Conservation (phyloP, 2,888 invertebrate species). For the Lasioglossum malachurum region DNA sequence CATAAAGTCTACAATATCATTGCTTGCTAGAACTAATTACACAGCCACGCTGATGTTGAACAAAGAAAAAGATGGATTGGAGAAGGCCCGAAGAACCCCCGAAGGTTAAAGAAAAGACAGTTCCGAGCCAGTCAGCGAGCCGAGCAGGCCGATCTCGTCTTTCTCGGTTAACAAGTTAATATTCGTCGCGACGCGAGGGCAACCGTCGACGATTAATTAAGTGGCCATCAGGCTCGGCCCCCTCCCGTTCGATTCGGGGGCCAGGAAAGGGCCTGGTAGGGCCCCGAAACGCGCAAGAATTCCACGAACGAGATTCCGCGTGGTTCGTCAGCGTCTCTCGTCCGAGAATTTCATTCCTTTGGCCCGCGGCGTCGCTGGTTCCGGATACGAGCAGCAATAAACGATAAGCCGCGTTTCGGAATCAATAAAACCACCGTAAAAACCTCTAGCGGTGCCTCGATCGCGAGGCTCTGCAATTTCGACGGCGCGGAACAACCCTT, state of each 20-base stretch:
- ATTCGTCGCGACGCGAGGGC: constrained; percentile 9
- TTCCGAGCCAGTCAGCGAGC: background rate
- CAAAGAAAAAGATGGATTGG: background rate
- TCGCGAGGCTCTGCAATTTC: background rate
- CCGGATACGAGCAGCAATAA: constrained; percentile 12
- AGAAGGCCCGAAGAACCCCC: background rate
- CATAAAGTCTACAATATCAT: too few species aligned
- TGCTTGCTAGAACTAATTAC: background rate
- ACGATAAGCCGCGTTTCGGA: constrained; percentile 36
- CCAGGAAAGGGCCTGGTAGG: background rate
- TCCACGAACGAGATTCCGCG: constrained; percentile 53
- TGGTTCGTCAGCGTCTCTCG: constrained; percentile 34
- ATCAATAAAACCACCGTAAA: constrained; percentile 44
- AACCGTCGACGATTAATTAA: constrained; percentile 44
- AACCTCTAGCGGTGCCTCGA: background rate
- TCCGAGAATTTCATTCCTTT: constrained; percentile 5
- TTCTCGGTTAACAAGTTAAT: constrained; percentile 17
- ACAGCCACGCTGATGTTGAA: background rate
- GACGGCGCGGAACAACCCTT: background rate
- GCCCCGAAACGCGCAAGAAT: constrained; percentile 40
- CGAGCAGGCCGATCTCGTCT: background rate
- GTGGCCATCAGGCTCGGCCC: constrained; percentile 18
- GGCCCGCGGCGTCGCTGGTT: constrained; percentile 12
- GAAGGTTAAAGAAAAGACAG: background rate
- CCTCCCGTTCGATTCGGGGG: background rate